A percentile compares a stretch with the other conserved stretches of the same genome.
Conservation (phyloP, 2,797 vertebrate species). For the Sebastes goodei region DNA sequence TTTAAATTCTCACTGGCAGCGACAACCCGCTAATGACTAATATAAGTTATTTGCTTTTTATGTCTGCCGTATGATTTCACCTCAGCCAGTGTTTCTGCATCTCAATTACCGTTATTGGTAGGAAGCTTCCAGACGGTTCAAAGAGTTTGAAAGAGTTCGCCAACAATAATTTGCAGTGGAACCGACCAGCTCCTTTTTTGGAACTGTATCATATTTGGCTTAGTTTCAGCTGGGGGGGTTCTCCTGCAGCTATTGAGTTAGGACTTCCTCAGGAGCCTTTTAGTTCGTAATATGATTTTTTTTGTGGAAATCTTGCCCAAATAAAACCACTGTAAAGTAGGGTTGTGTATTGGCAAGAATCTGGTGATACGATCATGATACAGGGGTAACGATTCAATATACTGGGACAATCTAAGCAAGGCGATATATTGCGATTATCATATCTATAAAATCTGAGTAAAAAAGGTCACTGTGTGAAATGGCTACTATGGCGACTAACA, state of each 20-base stretch:
- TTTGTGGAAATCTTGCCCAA: neutral
- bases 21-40: constrained; percentile 7
- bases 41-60: constrained; percentile 12
- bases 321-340: neutral
- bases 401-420: no score
- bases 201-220: neutral
- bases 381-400: no score
- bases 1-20: constrained; percentile 23
- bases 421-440: no score
- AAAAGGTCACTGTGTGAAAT: no score
- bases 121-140: constrained; percentile 12
- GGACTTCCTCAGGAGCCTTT: neutral
- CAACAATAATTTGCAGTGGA: neutral
- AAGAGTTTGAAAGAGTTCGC: constrained; percentile 1
- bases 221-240: neutral
- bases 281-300: neutral
- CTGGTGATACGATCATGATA: no score
- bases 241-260: neutral
- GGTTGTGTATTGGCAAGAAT: no score
- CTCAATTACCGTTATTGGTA: constrained; percentile 23
- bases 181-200: neutral
- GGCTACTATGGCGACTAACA: no score
- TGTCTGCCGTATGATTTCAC: neutral
- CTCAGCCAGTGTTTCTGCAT: constrained; percentile 22
- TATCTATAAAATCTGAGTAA: no score